Evolutionary conservation across 2,797 vertebrate species (phyloP), one percentile per base, ranked within the genome.

Genomic region (Brachyalestes nurse): DNA sequence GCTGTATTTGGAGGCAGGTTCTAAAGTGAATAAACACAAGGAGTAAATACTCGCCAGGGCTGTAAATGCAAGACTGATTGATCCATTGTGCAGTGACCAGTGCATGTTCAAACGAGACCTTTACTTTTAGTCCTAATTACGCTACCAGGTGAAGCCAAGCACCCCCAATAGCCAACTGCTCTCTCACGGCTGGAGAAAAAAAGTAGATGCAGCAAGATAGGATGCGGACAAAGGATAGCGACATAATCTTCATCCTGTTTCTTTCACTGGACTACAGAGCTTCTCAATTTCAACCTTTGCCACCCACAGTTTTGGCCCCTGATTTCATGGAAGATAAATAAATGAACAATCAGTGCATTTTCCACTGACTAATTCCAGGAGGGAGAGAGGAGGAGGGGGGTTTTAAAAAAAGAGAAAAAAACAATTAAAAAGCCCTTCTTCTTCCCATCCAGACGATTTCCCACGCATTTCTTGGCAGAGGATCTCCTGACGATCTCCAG

Each of bases 391-490:
- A 34, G 25, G 49, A 40, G 71, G 66, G 87, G 90, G 85, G 58
- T 57, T 13, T 7, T 42, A 75, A 83, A 83, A 78, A 92, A 93
- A 94, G 40, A 72, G 80, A 81, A 78, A 92, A 93, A 94, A 95
- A 94, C 91, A 93, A 95, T 93, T 97, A 96, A 97, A 92, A 96
- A 90, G 89, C 86, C 90, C 88, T 89, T 90, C 89, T 94, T 95
- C 87, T 97, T 97, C 95, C 96, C 95, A 97, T 97, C 95, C 93
- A 93, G 91, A 91, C 89, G 93, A 97, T 99, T 66, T 99, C 97
- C 97, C 97, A 99, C 97, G 95, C 96, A 97, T 97, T 95, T 96
- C 93, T 96, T 99, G 97, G 97, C 97, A 97, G 93, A 92, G 94
- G 92, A 94, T 90, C 91, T 90, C 91, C 93, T 95, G 96, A 96